Percentiles rank a stretch among this genome's conserved stretches.
These are phyloP conservation scores for Plumapathes pennacea DNA, from an alignment of 92 coral and sea anemone genomes.

Conservation along the genomic window DNA sequence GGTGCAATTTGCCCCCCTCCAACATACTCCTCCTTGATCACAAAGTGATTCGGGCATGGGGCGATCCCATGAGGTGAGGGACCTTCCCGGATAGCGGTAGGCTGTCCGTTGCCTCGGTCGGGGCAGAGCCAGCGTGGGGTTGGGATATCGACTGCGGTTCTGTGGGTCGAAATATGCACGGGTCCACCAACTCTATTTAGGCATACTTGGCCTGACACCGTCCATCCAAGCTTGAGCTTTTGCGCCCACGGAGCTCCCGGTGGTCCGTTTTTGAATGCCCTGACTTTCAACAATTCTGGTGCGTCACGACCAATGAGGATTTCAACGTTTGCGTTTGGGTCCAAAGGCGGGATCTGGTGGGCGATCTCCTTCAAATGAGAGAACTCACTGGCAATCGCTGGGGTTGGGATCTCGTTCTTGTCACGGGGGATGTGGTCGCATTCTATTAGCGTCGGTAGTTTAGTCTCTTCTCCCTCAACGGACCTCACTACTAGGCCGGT, in stretches of 20 bases:
- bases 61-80: not conserved
- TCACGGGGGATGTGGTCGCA: constrained; percentile 25
- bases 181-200: constrained; percentile 25
- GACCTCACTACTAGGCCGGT: too few relatives aligned
- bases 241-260: too few relatives aligned
- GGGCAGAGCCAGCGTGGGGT: not conserved
- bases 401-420: constrained; percentile 28
- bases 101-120: too few relatives aligned
- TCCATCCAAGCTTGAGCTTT: too few relatives aligned
- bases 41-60: constrained; percentile 6
- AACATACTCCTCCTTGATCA: not conserved
- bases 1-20: not conserved
- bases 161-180: constrained; percentile 8
- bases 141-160: constrained; percentile 2
- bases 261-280: constrained; percentile 33
- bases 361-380: constrained; percentile 13
- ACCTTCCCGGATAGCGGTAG: not conserved
- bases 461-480: too few relatives aligned
- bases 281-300: constrained; percentile 33
- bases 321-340: constrained; percentile 4
- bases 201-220: constrained; percentile 26
- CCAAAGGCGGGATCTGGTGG: constrained; percentile 22
- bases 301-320: constrained; percentile 22
- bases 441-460: constrained; percentile 20
- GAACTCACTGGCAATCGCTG: constrained; percentile 9